These are phyloP conservation scores for Chromis chromis DNA, from an alignment of 2,797 vertebrate genomes.

Conservation along the genomic window DNA sequence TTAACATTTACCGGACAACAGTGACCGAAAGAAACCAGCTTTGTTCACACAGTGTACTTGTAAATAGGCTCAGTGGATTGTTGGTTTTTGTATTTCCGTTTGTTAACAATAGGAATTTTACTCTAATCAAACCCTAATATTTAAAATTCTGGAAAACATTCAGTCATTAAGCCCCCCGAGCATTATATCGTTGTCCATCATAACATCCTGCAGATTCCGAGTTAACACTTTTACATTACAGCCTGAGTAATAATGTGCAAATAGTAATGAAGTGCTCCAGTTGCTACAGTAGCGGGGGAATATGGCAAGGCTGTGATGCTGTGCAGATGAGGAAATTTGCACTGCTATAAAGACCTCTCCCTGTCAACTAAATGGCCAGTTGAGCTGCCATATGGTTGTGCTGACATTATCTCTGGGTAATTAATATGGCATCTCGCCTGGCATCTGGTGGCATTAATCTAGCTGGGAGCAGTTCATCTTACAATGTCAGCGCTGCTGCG, in stretches of 20 bases:
- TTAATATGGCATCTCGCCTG: slow-evolving; percentile 88
- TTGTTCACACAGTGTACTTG: not conserved
- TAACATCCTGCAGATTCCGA: slow-evolving; percentile 3
- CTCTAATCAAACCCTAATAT: not conserved
- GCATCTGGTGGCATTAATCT: slow-evolving; percentile 89
- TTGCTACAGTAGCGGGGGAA: slow-evolving; percentile 55
- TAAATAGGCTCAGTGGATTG: not conserved
- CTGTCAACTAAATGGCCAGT: slow-evolving; percentile 87
- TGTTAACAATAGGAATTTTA: not conserved
- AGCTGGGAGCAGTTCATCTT: slow-evolving; percentile 80
- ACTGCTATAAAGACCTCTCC: slow-evolving; percentile 83
- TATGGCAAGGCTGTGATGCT: slow-evolving; percentile 37
- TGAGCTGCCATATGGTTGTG: slow-evolving; percentile 86
- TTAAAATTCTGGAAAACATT: not conserved
- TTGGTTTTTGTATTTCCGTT: not conserved
- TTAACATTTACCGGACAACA: not conserved
- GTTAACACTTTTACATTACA: not conserved
- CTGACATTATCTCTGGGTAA: slow-evolving; percentile 88
- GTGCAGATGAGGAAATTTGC: slow-evolving; percentile 73
- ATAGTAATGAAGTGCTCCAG: slow-evolving; percentile 33
- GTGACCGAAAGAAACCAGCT: not conserved
- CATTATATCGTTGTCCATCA: not conserved
- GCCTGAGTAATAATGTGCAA: slow-evolving; percentile 30
- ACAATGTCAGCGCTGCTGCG: slow-evolving; percentile 72
- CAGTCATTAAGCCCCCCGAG: not conserved